Conservation (phyloP, 2,113 vertebrate genomes). For the Melanerpes formicivorus region DNA sequence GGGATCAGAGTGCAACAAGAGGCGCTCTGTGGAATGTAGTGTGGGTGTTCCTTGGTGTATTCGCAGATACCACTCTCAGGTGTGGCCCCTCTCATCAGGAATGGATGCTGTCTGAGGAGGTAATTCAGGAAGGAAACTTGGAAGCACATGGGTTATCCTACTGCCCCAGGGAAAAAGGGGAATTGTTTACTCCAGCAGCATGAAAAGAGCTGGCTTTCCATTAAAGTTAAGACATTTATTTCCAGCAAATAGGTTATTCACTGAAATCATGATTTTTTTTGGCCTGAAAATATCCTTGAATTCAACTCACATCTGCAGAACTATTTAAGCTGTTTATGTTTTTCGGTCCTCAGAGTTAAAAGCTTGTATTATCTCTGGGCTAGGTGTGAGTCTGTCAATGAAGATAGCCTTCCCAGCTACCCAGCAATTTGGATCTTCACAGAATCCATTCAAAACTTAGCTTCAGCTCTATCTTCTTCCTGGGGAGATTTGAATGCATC, state of each 20-base stretch:
- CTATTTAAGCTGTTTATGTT: background rate
- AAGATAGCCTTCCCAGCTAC: background rate
- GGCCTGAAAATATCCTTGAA: conserved; percentile 20
- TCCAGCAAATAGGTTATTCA: conserved; percentile 61
- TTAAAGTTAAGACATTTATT: conserved; percentile 17
- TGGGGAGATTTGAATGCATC: background rate
- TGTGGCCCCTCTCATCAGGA: conserved; percentile 48
- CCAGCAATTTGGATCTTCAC: rapidly evolving
- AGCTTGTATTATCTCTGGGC: background rate
- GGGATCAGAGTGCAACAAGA: conserved; percentile 8
- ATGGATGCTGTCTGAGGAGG: background rate
- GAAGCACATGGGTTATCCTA: conserved; percentile 49
- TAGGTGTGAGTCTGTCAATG: background rate
- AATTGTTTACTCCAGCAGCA: conserved; percentile 57
- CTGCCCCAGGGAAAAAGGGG: conserved; percentile 23
- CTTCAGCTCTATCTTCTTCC: background rate
- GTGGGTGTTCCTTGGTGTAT: background rate
- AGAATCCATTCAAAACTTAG: background rate
- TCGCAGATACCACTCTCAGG: conserved; percentile 55
- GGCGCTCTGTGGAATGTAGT: background rate
- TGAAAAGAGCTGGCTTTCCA: conserved; percentile 20
- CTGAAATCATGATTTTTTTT: background rate
- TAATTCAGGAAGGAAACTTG: conserved; percentile 52
- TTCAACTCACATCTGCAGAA: conserved; percentile 12
- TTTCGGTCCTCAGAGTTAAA: background rate